Conservation (phyloP, 2,113 vertebrate genomes). For the Sturnus vulgaris region DNA sequence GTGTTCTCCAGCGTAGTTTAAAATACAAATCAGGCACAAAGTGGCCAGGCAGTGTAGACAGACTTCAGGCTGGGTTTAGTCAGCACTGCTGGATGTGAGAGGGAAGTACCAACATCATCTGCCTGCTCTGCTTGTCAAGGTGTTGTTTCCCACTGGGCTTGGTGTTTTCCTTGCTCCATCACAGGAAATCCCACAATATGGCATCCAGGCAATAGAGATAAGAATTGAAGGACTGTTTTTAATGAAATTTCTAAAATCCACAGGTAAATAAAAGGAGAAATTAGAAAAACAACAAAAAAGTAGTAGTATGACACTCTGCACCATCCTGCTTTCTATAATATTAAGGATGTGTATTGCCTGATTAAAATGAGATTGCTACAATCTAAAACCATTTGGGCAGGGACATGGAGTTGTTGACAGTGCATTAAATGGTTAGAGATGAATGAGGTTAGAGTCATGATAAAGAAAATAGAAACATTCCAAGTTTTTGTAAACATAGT, state of each 20-base stretch:
- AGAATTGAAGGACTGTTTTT: background rate
- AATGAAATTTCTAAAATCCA: background rate
- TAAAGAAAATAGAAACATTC: background rate
- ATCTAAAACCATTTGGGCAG: background rate
- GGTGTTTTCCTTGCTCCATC: background rate
- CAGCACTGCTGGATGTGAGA: background rate
- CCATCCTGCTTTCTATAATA: background rate
- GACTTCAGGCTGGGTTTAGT: background rate
- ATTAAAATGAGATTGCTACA: background rate
- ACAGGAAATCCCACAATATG: background rate
- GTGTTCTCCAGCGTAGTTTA: background rate
- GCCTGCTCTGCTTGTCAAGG: background rate
- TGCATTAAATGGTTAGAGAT: background rate
- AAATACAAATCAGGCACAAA: background rate
- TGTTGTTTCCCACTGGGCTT: rapidly evolving
- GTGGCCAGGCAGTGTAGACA: background rate
- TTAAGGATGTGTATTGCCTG: background rate
- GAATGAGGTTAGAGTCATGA: background rate
- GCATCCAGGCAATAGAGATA: too few relatives aligned
- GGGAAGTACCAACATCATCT: background rate
- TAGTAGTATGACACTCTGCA: background rate
- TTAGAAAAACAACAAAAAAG: background rate
- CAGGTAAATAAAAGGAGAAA: background rate
- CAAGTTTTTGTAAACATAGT: background rate
- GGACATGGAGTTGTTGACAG: background rate